Evolutionary conservation across 2,113 vertebrate genomes (phyloP), one percentile per base, ranked within the genome.

Genomic region (Clarias gariepinus): DNA sequence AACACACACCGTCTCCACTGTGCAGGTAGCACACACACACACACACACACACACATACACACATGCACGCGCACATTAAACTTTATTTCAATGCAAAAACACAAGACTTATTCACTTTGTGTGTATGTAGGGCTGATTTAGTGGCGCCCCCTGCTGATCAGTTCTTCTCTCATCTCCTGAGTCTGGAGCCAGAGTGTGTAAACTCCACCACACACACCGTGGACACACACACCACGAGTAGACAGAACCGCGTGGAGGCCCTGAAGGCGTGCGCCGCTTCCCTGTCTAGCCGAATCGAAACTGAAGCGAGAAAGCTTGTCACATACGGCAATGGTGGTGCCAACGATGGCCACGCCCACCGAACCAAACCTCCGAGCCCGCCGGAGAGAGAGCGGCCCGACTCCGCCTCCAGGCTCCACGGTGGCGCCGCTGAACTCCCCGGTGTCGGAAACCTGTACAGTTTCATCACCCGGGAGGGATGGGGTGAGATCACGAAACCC

Each of bases 231-330:
- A 2, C 11, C 41, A 9, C 52, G 0, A 66, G 41, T 71, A 63
- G 86, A 58, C 36, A 66, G 47, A 55, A 74, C 88, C 96, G 96
- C 3, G 97, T 99, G 68, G 97, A 99, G 89, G 96, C 96, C 81
- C 91, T 99, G 87, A 99, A 98, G 92, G 97, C 97, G 85, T 98
- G 96, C 33, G 98, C 98, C 28, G 95, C 95, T 64, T 98, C 97
- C n/a, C 94, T 99, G 77, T 99, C 97, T 68, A 96, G 92, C 84
- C 96, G 97, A 41, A 96, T 99, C 90, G 98, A 98, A 93, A 97
- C 89, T 13, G 97, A 99, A 91, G 97, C 98, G 23, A 96, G 96
- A 66, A 98, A 95, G 86, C 93, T 99, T 89, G 96, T 96, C 36
- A 95, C 96, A 89, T 96, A 94, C 13, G 94, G 95, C 55, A 41